Percentiles rank a stretch among this genome's conserved stretches.
phyloP scores from a whole-genome alignment of 2,113 vertebrate species.

The Strigops habroptila region DNA sequence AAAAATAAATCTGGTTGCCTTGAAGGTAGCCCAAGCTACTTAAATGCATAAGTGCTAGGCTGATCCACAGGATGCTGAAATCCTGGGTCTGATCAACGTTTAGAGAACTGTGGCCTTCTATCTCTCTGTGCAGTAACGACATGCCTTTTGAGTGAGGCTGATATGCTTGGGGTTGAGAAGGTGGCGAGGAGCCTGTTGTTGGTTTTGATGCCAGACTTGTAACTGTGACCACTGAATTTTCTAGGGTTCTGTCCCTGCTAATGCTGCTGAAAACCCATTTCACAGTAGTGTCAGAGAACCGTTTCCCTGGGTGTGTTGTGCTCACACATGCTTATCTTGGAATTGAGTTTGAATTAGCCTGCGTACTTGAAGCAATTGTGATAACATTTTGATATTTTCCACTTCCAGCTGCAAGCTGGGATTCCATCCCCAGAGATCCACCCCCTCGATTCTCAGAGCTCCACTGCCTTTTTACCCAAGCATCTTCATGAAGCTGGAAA shows the following conservation, averaged over 20 bases:
- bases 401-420: constrained; percentile 36
- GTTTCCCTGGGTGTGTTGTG: not conserved
- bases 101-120: not conserved
- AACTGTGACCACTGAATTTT: not conserved
- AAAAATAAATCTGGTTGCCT: not conserved
- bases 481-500: not conserved
- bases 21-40: not conserved
- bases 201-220: not conserved
- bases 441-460: constrained; percentile 18
- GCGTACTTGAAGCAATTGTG: constrained; percentile 16
- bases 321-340: constrained; percentile 5
- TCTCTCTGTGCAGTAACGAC: not conserved
- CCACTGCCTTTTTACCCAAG: not conserved
- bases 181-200: not conserved
- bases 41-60: not conserved
- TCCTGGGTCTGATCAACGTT: not conserved
- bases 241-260: not conserved
- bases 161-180: not conserved
- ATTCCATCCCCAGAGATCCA: constrained; percentile 23
- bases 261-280: not conserved
- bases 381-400: constrained; percentile 46
- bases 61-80: not conserved
- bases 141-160: not conserved
- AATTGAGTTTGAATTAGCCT: constrained; percentile 24
- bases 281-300: not conserved